A percentile compares a stretch with the other conserved stretches of the same genome.
Evolutionary conservation across 2,113 vertebrate genomes (phyloP).

Genomic region (Ginglymostoma cirratum): DNA sequence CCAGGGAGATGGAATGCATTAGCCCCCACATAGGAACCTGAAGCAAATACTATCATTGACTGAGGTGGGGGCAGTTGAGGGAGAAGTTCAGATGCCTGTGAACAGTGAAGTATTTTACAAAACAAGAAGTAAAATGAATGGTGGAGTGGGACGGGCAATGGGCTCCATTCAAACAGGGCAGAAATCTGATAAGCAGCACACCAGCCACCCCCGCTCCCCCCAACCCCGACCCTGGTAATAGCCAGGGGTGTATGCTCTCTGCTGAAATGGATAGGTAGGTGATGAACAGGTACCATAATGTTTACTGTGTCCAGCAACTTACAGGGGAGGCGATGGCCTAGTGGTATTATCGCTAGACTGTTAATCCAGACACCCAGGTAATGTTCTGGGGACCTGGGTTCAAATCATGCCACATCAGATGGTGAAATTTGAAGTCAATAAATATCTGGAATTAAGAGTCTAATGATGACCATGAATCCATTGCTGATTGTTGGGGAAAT

Average conservation of each 20-base stretch:
- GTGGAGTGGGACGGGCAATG: not conserved
- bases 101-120: not conserved
- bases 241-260: not conserved
- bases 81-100: not conserved
- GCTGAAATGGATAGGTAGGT: not conserved
- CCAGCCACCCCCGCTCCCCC: no score
- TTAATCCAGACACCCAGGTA: no score
- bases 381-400: no score
- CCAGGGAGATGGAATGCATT: not conserved
- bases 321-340: no score
- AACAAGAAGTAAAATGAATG: not conserved
- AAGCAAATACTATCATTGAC: not conserved
- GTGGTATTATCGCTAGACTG: no score
- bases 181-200: not conserved
- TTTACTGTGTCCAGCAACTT: not conserved
- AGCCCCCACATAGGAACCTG: not conserved
- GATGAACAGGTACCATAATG: not conserved
- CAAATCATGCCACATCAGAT: no score
- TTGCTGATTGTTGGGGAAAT: no score
- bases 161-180: not conserved
- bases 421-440: no score
- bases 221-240: not conserved
- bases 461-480: no score
- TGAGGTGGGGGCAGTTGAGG: not conserved
- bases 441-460: no score